phyloP scores from a whole-genome alignment of 2,888 invertebrate genomes.

The Limnephilus auricula region DNA sequence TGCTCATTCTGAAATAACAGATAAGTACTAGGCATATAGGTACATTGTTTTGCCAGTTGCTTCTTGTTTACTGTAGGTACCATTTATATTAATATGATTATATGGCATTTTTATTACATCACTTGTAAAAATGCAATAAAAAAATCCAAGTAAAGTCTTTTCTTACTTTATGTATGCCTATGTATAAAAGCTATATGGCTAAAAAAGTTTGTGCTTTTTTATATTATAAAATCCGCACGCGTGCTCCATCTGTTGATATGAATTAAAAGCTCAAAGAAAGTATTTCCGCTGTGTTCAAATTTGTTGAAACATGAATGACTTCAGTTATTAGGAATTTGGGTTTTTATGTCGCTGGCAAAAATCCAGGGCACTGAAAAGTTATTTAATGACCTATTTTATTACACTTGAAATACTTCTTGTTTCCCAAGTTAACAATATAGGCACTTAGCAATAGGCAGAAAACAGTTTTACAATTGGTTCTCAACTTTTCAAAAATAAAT shows the following conservation, averaged over 20 bases:
- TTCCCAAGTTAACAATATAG: neutral
- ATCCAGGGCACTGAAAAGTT: neutral
- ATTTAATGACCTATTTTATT: neutral
- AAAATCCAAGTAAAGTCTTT: neutral
- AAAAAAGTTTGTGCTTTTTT: neutral
- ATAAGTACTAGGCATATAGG: too few species aligned
- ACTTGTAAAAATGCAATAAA: neutral
- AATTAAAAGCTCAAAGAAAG: neutral
- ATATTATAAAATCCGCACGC: neutral
- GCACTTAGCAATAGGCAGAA: neutral
- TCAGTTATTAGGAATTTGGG: constrained; percentile 11
- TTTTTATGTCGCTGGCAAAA: neutral
- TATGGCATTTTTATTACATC: neutral
- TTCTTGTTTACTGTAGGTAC: too few species aligned
- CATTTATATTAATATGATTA: neutral
- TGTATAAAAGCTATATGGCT: too few species aligned
- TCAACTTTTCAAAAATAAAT: neutral
- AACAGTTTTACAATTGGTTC: neutral
- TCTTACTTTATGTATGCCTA: too few species aligned
- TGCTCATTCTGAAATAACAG: too few species aligned
- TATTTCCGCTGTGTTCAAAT: neutral
- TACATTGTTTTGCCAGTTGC: too few species aligned
- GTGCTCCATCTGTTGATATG: neutral
- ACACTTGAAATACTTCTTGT: constrained; percentile 9
- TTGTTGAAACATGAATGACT: neutral